These are phyloP conservation scores for Oligia latruncula DNA, from an alignment of 2,888 invertebrate genomes.

Conservation along the genomic window DNA sequence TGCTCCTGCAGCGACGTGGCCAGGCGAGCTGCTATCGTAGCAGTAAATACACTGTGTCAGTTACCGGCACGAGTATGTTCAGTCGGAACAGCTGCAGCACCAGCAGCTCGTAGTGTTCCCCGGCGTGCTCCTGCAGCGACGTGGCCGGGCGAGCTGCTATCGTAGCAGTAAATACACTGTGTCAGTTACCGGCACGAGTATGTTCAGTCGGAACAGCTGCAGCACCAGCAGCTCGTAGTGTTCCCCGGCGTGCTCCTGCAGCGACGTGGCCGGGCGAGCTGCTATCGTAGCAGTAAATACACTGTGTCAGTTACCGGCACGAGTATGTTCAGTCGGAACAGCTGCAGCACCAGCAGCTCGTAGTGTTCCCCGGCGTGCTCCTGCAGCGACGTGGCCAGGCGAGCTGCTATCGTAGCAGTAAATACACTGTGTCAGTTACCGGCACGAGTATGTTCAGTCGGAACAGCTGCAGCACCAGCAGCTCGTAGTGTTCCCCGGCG, in stretches of 20 bases:
- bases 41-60: constrained; percentile 7
- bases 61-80: constrained; percentile 67
- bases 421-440: constrained; percentile 56
- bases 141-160: constrained; percentile 63
- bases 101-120: constrained; percentile 41
- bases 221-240: constrained; percentile 43
- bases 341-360: constrained; percentile 47
- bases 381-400: constrained; percentile 63
- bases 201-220: constrained; percentile 65
- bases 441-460: constrained; percentile 64
- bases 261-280: constrained; percentile 64
- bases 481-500: constrained; percentile 34
- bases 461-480: constrained; percentile 63
- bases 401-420: constrained; percentile 48
- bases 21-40: too few relatives aligned
- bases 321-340: constrained; percentile 65
- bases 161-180: background rate
- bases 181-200: constrained; percentile 67
- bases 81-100: constrained; percentile 64
- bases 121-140: constrained; percentile 51
- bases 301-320: constrained; percentile 65
- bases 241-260: constrained; percentile 45
- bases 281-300: constrained; percentile 17
- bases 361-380: constrained; percentile 33
- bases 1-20: background rate